Percentiles rank a stretch among this genome's conserved stretches.
phyloP scores from a whole-genome alignment of 1,140 invertebrate genomes.

The Scylla paramamosain region DNA sequence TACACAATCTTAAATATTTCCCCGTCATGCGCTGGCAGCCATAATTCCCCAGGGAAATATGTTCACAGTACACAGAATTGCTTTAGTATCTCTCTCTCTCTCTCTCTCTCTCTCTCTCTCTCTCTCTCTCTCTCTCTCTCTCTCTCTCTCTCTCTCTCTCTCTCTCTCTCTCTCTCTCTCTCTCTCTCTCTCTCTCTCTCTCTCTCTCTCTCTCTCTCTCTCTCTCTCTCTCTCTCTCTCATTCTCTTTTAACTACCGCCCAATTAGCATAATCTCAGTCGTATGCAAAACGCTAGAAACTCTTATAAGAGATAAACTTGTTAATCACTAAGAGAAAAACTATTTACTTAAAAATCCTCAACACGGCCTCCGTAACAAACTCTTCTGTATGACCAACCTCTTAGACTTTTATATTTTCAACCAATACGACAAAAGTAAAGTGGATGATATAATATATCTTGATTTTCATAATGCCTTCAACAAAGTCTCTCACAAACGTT shows the following conservation, averaged over 20 bases:
- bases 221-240: not conserved
- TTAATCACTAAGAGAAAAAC: too few species aligned
- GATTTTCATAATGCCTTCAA: too few species aligned
- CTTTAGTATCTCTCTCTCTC: not conserved
- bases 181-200: not conserved
- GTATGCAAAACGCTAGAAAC: too few species aligned
- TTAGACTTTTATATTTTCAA: too few species aligned
- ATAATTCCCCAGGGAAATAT: not conserved
- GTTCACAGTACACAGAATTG: not conserved
- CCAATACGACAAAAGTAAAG: too few species aligned
- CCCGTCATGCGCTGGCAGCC: not conserved
- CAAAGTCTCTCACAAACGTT: too few species aligned
- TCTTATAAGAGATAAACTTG: too few species aligned
- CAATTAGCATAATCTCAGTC: too few species aligned
- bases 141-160: not conserved
- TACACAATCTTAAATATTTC: not conserved
- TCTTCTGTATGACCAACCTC: too few species aligned
- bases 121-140: constrained; percentile 17
- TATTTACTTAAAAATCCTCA: too few species aligned
- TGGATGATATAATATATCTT: too few species aligned
- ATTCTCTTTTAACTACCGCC: not conserved
- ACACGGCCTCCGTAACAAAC: too few species aligned
- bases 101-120: not conserved
- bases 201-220: not conserved
- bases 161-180: not conserved